These are phyloP conservation scores for Cheilosia soror DNA, from an alignment of 2,888 invertebrate genomes.

Conservation along the genomic window DNA sequence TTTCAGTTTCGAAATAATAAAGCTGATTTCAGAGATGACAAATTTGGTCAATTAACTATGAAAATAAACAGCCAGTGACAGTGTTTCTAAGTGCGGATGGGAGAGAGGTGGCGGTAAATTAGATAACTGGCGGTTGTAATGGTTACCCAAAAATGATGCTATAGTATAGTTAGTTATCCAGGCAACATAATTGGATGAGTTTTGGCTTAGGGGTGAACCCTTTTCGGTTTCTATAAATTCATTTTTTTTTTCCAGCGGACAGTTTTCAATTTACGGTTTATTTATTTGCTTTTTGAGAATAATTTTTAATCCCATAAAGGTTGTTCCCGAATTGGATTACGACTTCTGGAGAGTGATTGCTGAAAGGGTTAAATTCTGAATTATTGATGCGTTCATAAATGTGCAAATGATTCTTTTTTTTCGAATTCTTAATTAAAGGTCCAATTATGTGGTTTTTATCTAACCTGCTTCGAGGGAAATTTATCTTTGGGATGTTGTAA, in stretches of 20 bases:
- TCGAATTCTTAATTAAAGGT: conserved; percentile 49
- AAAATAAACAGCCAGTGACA: conserved; percentile 74
- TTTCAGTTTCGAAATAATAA: conserved; percentile 69
- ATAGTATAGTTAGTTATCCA: conserved; percentile 35
- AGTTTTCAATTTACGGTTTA: conserved; percentile 71
- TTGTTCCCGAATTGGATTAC: conserved; percentile 70
- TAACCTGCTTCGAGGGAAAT: background rate
- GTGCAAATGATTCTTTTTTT: conserved; percentile 40
- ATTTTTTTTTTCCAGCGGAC: conserved; percentile 43
- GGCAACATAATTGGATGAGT: conserved; percentile 55
- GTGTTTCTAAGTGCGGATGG: conserved; percentile 60
- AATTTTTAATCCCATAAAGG: conserved; percentile 73
- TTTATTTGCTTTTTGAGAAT: conserved; percentile 70
- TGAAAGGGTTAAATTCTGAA: conserved; percentile 63
- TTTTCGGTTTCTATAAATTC: conserved; percentile 15
- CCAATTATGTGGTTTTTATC: conserved; percentile 40
- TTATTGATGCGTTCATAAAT: conserved; percentile 72
- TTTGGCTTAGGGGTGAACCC: conserved; percentile 50
- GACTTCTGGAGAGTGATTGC: conserved; percentile 25
- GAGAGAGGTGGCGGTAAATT: conserved; percentile 45
- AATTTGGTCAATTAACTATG: conserved; percentile 75
- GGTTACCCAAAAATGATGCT: conserved; percentile 14
- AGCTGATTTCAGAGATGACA: conserved; percentile 73
- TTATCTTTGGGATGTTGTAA: too few relatives aligned
- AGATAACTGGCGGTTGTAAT: conserved; percentile 60